A percentile compares a stretch with the other conserved stretches of the same genome.
phyloP scores from a whole-genome alignment of 2,888 invertebrate genomes.

The Stenotaenia linearis region DNA sequence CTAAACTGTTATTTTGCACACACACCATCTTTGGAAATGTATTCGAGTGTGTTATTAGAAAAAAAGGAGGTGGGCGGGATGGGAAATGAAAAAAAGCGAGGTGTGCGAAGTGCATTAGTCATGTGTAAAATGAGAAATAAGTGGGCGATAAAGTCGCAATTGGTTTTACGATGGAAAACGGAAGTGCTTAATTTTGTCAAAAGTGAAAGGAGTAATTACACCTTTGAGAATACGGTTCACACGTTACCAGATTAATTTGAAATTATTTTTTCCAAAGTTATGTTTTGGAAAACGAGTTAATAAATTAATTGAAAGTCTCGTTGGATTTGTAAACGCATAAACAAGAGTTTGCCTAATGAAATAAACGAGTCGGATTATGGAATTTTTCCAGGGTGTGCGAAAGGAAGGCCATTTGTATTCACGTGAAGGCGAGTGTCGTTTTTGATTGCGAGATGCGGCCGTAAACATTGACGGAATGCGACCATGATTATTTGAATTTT shows the following conservation, averaged over 20 bases:
- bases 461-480: no score
- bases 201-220: slow-evolving; percentile 13
- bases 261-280: neutral
- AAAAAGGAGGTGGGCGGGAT: neutral
- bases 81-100: neutral
- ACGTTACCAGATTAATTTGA: neutral
- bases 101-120: neutral
- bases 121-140: slow-evolving; percentile 17
- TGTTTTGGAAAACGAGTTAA: neutral
- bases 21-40: slow-evolving; percentile 8
- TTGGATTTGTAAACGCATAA: neutral
- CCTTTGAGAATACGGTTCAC: neutral
- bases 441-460: neutral
- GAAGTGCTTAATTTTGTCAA: neutral
- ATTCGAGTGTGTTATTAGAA: neutral
- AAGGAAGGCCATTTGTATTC: neutral
- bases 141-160: slow-evolving; percentile 19
- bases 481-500: neutral
- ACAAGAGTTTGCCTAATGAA: neutral
- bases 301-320: neutral
- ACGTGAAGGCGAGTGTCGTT: neutral
- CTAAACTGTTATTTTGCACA: neutral
- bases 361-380: neutral
- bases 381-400: neutral
- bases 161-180: neutral